Conservation (phyloP, 1,140 invertebrate genomes). For the Spodoptera frugiperda region DNA sequence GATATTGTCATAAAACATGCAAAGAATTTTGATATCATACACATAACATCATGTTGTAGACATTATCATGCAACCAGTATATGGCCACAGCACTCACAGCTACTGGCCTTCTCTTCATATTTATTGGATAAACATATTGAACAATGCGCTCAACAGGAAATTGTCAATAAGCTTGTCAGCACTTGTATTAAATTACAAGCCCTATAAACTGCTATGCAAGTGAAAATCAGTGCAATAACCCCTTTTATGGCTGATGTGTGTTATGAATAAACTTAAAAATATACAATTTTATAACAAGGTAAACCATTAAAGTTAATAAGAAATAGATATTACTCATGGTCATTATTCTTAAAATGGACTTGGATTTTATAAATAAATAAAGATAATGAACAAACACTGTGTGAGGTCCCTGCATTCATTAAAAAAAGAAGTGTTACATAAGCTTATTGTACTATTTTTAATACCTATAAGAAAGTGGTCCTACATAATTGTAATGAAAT, state of each 20-base stretch:
- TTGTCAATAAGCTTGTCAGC: conserved; percentile 78
- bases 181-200: conserved; percentile 66
- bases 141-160: conserved; percentile 74
- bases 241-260: conserved; percentile 10
- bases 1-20: conserved; percentile 53
- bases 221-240: conserved; percentile 68
- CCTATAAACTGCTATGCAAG: conserved; percentile 61
- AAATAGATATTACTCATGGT: conserved; percentile 13
- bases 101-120: conserved; percentile 63
- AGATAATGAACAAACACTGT: background rate
- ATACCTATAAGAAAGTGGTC: too few relatives aligned
- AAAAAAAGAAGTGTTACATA: too few relatives aligned
- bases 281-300: background rate
- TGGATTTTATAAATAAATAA: conserved; percentile 1
- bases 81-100: conserved; percentile 48
- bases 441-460: too few relatives aligned
- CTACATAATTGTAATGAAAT: too few relatives aligned
- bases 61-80: conserved; percentile 50
- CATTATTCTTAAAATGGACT: conserved; percentile 2
- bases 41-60: conserved; percentile 39
- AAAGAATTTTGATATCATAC: conserved; percentile 48
- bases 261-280: conserved; percentile 13
- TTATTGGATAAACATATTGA: conserved; percentile 72
- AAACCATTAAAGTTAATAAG: conserved; percentile 1
- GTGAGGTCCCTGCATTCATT: conserved; percentile 3